Evolutionary conservation across 2,113 vertebrate species (phyloP).

Genomic region (Emydura subglobosa): DNA sequence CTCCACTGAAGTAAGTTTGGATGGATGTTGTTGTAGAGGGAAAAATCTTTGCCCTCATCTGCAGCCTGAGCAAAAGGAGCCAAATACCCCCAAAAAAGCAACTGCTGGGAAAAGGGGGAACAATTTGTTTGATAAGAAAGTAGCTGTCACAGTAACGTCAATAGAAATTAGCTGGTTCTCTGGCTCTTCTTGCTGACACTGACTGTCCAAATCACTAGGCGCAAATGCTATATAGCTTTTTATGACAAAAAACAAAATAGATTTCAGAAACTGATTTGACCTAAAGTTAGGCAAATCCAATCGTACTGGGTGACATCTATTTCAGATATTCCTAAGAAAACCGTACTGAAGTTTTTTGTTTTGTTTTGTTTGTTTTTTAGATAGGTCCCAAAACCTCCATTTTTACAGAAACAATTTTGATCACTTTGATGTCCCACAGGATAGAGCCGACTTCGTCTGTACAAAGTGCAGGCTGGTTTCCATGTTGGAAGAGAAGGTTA

Average conservation of each 20-base stretch:
- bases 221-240: neutral
- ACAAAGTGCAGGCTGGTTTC: too few species aligned
- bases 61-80: neutral
- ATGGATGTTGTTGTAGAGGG: neutral
- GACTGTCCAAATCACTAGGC: neutral
- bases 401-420: neutral
- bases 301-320: neutral
- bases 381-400: neutral
- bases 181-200: neutral
- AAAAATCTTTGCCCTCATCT: neutral
- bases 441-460: too few species aligned
- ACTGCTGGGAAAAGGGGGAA: neutral
- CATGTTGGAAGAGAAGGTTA: too few species aligned
- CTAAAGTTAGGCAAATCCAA: neutral
- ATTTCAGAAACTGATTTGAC: neutral
- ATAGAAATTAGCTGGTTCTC: neutral
- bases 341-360: neutral
- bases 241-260: neutral
- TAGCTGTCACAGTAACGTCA: neutral
- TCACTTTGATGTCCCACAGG: neutral
- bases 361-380: neutral
- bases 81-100: neutral
- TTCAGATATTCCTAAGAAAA: neutral
- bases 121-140: neutral
- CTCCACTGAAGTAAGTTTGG: neutral